A percentile compares a stretch with the other conserved stretches of the same genome.
Conservation (phyloP, 2,888 invertebrate genomes). For the Isotomurus palustris region DNA sequence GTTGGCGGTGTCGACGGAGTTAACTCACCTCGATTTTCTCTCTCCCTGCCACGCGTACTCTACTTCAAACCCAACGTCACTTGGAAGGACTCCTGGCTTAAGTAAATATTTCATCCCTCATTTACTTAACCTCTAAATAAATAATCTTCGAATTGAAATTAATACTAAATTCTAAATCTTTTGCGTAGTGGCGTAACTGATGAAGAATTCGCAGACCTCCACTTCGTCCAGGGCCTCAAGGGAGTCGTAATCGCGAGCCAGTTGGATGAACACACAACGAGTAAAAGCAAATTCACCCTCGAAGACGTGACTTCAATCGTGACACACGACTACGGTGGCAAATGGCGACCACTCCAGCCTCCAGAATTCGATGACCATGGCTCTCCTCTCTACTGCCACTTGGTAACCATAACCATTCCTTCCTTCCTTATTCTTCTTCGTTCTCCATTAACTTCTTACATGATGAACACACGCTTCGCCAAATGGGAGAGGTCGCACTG, state of each 20-base stretch:
- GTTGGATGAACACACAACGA: conserved; percentile 53
- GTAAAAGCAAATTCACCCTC: conserved; percentile 53
- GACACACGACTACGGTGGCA: conserved; percentile 79
- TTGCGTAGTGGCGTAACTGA: conserved; percentile 66
- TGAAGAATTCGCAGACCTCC: conserved; percentile 79
- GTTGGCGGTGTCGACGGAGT: conserved; percentile 58
- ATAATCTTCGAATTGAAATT: conserved; percentile 1
- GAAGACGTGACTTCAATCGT: conserved; percentile 75
- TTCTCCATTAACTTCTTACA: conserved; percentile 1
- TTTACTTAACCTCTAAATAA: background rate
- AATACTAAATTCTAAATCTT: conserved; percentile 6
- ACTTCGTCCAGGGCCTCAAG: conserved; percentile 77
- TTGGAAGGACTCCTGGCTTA: conserved; percentile 76
- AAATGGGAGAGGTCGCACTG: background rate
- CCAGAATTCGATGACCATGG: conserved; percentile 67
- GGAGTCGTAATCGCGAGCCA: conserved; percentile 87
- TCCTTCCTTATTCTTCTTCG: too few relatives aligned
- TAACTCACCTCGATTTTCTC: conserved; percentile 63
- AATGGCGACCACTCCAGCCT: conserved; percentile 71
- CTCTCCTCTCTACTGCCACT: conserved; percentile 61
- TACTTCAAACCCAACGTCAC: conserved; percentile 78
- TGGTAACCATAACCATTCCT: conserved; percentile 48
- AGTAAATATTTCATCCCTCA: conserved; percentile 53
- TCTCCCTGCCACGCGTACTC: conserved; percentile 74
- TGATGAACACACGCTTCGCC: conserved; percentile 17